Evolutionary conservation across 2,113 vertebrate species (phyloP).

Genomic region (Climacteris rufus): DNA sequence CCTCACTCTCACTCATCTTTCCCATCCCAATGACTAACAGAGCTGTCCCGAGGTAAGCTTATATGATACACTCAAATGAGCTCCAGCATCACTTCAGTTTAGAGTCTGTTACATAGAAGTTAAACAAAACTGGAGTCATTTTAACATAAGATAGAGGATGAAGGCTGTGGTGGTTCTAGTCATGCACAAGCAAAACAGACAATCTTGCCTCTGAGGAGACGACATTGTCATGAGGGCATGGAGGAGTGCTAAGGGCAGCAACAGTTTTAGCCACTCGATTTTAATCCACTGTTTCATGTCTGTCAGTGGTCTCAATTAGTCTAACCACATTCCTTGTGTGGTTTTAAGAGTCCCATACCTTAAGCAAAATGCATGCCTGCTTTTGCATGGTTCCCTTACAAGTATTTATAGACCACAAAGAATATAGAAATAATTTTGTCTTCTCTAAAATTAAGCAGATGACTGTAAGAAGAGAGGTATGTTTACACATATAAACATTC

Average conservation of each 20-base stretch:
- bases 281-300: not conserved
- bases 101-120: not conserved
- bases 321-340: not conserved
- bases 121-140: not conserved
- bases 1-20: not conserved
- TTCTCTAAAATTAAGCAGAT: not conserved
- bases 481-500: not conserved
- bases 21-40: not conserved
- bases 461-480: not conserved
- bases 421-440: not conserved
- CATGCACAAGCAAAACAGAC: not conserved
- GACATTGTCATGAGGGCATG: not conserved
- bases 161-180: not conserved
- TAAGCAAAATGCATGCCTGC: not conserved
- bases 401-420: not conserved
- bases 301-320: not conserved
- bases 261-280: rapidly evolving
- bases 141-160: not conserved
- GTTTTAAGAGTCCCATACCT: not conserved
- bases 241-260: not conserved
- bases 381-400: not conserved
- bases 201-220: not conserved
- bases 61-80: not conserved
- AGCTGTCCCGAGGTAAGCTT: not conserved
- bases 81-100: not conserved